phyloP scores from a whole-genome alignment of 2,797 vertebrate species.

The Linurgus olivaceus region DNA sequence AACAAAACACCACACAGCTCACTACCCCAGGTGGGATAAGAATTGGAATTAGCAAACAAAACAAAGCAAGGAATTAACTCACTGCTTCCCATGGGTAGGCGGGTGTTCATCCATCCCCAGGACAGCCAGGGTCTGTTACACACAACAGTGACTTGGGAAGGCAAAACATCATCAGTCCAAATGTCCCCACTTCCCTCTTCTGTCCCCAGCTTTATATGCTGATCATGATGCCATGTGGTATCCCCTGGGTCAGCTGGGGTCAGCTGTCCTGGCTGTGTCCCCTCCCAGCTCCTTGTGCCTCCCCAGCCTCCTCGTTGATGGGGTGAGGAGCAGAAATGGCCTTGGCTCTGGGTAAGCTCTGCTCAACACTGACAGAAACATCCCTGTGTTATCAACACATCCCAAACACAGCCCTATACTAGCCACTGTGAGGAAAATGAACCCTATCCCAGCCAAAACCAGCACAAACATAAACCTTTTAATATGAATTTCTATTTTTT shows the following conservation, averaged over 20 bases:
- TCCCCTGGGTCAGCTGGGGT: neutral
- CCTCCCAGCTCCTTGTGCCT: neutral
- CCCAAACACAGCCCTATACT: neutral
- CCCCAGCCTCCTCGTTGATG: rapidly evolving
- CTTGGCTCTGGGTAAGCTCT: neutral
- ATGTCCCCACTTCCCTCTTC: neutral
- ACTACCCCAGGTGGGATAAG: neutral
- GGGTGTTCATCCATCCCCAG: neutral
- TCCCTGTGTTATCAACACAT: neutral
- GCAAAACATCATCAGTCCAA: neutral
- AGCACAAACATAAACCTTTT: neutral
- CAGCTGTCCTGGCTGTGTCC: neutral
- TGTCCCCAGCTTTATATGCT: neutral
- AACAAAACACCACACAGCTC: neutral
- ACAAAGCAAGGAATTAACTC: neutral
- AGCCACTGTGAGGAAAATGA: neutral
- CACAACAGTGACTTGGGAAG: neutral
- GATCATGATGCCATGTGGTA: neutral
- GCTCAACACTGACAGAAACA: neutral
- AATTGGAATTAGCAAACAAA: neutral
- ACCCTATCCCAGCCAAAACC: neutral
- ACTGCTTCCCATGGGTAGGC: neutral
- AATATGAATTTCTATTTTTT: neutral
- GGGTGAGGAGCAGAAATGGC: neutral
- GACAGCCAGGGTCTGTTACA: neutral